These are phyloP conservation scores for Oncorhynchus gorbuscha DNA, from an alignment of 2,113 vertebrate species.

Conservation along the genomic window DNA sequence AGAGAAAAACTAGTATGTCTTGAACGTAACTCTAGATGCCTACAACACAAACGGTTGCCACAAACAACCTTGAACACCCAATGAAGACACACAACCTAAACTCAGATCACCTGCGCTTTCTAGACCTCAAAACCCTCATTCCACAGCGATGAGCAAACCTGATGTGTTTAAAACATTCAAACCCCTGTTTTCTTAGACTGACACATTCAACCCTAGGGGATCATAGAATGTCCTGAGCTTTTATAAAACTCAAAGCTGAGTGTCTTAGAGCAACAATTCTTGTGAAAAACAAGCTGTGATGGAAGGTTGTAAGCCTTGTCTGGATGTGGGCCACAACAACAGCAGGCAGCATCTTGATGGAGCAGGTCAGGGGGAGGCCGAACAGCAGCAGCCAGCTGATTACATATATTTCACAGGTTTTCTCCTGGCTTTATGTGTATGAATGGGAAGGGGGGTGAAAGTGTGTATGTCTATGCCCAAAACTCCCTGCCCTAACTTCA, in stretches of 20 bases:
- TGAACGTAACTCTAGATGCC: conserved; percentile 12
- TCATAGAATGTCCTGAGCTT: not conserved
- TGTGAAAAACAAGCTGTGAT: not conserved
- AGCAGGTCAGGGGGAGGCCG: conserved; percentile 20
- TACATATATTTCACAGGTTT: conserved; percentile 20
- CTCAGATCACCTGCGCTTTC: conserved; percentile 24
- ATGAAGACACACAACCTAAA: not conserved
- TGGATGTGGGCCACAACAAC: conserved; percentile 3
- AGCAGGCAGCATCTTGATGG: conserved; percentile 8
- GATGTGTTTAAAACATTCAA: conserved; percentile 34
- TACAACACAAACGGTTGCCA: not conserved
- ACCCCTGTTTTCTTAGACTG: conserved; percentile 41
- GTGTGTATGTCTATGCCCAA: not conserved
- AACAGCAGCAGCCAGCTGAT: conserved; percentile 13
- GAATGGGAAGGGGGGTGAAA: not conserved
- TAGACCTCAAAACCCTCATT: conserved; percentile 21
- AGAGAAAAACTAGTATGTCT: not conserved
- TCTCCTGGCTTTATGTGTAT: conserved; percentile 10
- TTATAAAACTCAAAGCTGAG: conserved; percentile 4
- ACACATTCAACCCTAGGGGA: conserved; percentile 29
- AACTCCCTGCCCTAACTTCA: conserved; percentile 7
- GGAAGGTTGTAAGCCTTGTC: conserved; percentile 13
- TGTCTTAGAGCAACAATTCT: conserved; percentile 24
- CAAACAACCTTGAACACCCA: conserved; percentile 18
- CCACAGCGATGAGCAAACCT: conserved; percentile 32